Base-by-base conservation (phyloP, 1,140 invertebrate genomes). In the Drosophila virilis region DNA sequence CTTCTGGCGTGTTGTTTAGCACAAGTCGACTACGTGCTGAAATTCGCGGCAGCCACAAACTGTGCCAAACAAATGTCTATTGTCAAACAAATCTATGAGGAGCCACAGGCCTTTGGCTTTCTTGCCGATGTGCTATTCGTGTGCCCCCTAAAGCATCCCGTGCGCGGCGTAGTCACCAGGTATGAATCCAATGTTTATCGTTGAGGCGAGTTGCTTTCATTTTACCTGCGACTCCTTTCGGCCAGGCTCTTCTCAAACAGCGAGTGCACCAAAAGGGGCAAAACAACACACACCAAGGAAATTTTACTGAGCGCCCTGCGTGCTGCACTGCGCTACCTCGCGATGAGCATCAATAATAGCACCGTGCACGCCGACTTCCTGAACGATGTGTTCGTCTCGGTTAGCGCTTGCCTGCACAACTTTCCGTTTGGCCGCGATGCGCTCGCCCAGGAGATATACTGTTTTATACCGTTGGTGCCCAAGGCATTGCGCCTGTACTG, bases 151-250 rank as follows among this genome's bases (percentile, higher is more conserved):
- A 88, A 80, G 38, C 84, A 88, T 42, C 38, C 79, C 6, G 65
- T 89, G 10, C 83, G 84, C 48, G 75, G 78, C 10, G 60, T 79
- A 4, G 6, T 89, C 13, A 74, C 46, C 51, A 79, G 72, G 83
- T 82, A 69, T 35, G 62, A 28, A 28, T 28, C 22, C 22, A 3
- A 5, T 5, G 22, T 28, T 28, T 28, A 5, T 28, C 5, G 22
- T 0, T 5, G 22, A 28, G 3, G 5, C 0, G 22, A 28, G 22
- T 5, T 28, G 22, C 3, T 3, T 28, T 28, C 22, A 37, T 37
- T 5, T 52, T 3, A 15, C 35, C 5, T 37, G 7, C 28, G 8
- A 40, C 6, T 10, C 35, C 15, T 35, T 8, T 17, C 8, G 9
- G 38, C 5, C 15, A 17, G 82, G 51, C 79, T 86, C 8, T 86